A percentile compares a stretch with the other conserved stretches of the same genome.
phyloP scores from a whole-genome alignment of 1,140 invertebrate species.

The Lethrus apterus region DNA sequence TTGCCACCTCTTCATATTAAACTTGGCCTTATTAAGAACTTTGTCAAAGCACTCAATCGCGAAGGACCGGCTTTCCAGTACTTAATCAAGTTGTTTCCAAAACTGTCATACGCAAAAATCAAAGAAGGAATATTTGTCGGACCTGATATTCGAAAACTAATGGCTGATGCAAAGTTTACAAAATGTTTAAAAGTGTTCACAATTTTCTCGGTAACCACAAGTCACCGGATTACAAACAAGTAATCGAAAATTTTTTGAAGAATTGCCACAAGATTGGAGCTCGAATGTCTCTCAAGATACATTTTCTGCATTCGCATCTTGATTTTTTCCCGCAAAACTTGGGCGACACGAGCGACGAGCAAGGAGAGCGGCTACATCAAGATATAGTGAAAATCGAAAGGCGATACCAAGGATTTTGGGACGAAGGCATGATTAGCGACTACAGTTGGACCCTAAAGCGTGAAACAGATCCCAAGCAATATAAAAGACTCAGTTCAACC shows the following conservation, averaged over 20 bases:
- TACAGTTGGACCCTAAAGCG: too few species aligned
- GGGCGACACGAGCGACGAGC: too few species aligned
- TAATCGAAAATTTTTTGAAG: background rate
- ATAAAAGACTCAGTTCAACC: too few species aligned
- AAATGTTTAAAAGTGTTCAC: background rate
- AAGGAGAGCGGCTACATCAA: too few species aligned
- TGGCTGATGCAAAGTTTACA: conserved; percentile 5
- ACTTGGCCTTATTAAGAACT: too few species aligned
- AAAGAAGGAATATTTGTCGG: conserved; percentile 21
- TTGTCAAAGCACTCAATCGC: background rate
- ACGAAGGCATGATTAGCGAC: too few species aligned
- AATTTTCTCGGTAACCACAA: background rate
- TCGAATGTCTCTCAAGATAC: background rate
- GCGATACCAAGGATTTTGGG: too few species aligned
- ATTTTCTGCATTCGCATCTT: too few species aligned
- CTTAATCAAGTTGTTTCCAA: conserved; percentile 1
- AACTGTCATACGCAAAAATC: conserved; percentile 1
- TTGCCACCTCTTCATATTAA: background rate
- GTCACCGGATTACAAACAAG: background rate
- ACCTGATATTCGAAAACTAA: conserved; percentile 25
- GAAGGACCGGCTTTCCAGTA: background rate
- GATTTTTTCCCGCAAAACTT: too few species aligned
- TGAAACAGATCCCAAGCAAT: too few species aligned
- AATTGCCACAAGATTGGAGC: background rate
- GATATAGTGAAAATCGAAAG: too few species aligned